Percentiles rank a stretch among this genome's conserved stretches.
Conservation (phyloP, 2,888 invertebrate genomes). For the Luperina nickerlii region DNA sequence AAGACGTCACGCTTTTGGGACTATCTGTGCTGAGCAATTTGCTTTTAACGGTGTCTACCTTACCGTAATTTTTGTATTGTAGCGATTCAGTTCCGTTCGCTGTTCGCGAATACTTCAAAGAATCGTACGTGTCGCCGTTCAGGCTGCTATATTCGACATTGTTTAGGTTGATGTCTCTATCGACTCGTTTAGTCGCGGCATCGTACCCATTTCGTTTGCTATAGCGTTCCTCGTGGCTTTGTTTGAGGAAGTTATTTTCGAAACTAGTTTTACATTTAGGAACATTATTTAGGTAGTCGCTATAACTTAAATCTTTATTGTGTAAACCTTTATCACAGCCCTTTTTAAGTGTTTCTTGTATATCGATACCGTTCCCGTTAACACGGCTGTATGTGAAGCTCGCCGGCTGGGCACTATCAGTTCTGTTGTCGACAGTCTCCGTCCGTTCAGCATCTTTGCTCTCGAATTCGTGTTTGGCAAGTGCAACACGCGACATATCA, state of each 20-base stretch:
- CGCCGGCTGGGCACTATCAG: slow-evolving; percentile 80
- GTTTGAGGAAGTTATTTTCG: slow-evolving; percentile 88
- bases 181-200: slow-evolving; percentile 82
- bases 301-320: slow-evolving; percentile 86
- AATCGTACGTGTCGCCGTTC: slow-evolving; percentile 87
- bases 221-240: slow-evolving; percentile 86
- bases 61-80: slow-evolving; percentile 88
- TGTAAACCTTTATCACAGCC: slow-evolving; percentile 90
- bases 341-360: slow-evolving; percentile 88
- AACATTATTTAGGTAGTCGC: slow-evolving; percentile 88
- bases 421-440: slow-evolving; percentile 79
- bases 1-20: slow-evolving; percentile 88
- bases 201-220: slow-evolving; percentile 87
- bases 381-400: slow-evolving; percentile 83
- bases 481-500: slow-evolving; percentile 85
- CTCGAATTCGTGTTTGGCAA: slow-evolving; percentile 87
- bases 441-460: slow-evolving; percentile 83
- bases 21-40: slow-evolving; percentile 88
- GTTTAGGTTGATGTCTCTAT: slow-evolving; percentile 86
- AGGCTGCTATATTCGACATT: slow-evolving; percentile 86
- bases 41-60: slow-evolving; percentile 88
- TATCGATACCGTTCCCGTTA: slow-evolving; percentile 85
- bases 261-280: slow-evolving; percentile 90
- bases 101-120: slow-evolving; percentile 88
- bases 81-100: slow-evolving; percentile 89